Evolutionary conservation across 1,140 invertebrate genomes (phyloP).

Genomic region (Drosophila novamexicana): DNA sequence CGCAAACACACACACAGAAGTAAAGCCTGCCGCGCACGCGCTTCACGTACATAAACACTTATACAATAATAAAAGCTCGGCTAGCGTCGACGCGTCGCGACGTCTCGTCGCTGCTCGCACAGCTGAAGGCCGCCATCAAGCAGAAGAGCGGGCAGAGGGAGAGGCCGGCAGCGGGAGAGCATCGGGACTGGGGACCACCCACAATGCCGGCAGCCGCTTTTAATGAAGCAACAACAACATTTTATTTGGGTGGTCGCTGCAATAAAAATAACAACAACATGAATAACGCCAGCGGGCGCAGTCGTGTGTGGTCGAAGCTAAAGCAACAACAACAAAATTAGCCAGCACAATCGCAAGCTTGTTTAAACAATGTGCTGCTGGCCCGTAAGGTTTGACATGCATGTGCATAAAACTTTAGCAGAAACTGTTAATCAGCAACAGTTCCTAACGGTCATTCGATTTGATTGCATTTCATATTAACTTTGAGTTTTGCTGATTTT

Average conservation of each 20-base stretch:
- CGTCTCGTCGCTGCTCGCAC: constrained; percentile 26
- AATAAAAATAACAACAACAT: constrained; percentile 59
- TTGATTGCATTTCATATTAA: neutral
- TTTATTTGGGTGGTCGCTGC: constrained; percentile 71
- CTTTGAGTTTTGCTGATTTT: neutral
- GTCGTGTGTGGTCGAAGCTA: constrained; percentile 59
- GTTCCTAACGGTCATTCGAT: neutral
- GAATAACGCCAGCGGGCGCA: constrained; percentile 33
- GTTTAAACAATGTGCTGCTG: constrained; percentile 33
- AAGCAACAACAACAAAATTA: constrained; percentile 32
- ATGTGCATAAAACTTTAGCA: neutral
- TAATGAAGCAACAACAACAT: constrained; percentile 73
- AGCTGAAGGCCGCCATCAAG: constrained; percentile 62
- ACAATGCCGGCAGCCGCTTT: constrained; percentile 73
- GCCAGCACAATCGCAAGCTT: constrained; percentile 24
- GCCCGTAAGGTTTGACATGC: constrained; percentile 2
- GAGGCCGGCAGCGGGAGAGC: constrained; percentile 4
- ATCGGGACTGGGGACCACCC: constrained; percentile 56
- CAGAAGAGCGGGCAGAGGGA: constrained; percentile 21
- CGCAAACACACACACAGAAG: constrained; percentile 14
- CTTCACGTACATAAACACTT: constrained; percentile 39
- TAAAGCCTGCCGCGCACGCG: constrained; percentile 77
- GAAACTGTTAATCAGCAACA: neutral
- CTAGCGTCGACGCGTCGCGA: constrained; percentile 38
- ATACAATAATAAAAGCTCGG: constrained; percentile 61